A percentile compares a stretch with the other conserved stretches of the same genome.
phyloP scores from a whole-genome alignment of 2,113 vertebrate genomes.

The Sylvietta virens region DNA sequence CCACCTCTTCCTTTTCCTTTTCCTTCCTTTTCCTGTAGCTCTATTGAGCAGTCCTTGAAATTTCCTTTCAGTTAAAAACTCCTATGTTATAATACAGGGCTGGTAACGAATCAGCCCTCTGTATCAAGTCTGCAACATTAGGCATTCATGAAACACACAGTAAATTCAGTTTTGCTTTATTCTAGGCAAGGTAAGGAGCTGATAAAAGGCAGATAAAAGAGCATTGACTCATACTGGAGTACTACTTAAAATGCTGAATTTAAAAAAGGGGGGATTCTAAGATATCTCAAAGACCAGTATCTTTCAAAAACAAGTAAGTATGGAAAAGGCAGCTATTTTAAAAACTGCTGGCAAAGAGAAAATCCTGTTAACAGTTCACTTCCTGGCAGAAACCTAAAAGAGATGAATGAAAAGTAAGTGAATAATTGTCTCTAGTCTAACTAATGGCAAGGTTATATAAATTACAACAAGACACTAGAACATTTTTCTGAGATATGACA shows the following conservation, averaged over 20 bases:
- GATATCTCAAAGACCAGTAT: neutral
- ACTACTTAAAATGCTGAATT: neutral
- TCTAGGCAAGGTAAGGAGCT: neutral
- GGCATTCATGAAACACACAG: fast-evolving
- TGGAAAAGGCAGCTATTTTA: neutral
- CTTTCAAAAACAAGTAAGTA: neutral
- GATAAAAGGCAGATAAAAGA: neutral
- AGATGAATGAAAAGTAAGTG: neutral
- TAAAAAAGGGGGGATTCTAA: neutral
- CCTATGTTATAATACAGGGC: neutral
- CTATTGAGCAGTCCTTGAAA: neutral
- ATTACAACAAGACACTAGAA: neutral
- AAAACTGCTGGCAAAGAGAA: neutral
- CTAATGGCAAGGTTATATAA: neutral
- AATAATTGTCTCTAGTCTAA: neutral
- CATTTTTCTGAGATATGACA: neutral
- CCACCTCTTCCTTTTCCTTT: neutral
- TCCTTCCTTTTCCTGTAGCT: neutral
- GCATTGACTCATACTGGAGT: neutral
- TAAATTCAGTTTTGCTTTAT: neutral
- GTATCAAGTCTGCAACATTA: neutral
- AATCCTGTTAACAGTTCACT: neutral
- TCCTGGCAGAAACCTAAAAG: neutral
- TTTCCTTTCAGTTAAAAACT: neutral
- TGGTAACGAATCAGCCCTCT: neutral